phyloP scores from a whole-genome alignment of 64 coral and sea anemone genomes.

The Pocillopora verrucosa region DNA sequence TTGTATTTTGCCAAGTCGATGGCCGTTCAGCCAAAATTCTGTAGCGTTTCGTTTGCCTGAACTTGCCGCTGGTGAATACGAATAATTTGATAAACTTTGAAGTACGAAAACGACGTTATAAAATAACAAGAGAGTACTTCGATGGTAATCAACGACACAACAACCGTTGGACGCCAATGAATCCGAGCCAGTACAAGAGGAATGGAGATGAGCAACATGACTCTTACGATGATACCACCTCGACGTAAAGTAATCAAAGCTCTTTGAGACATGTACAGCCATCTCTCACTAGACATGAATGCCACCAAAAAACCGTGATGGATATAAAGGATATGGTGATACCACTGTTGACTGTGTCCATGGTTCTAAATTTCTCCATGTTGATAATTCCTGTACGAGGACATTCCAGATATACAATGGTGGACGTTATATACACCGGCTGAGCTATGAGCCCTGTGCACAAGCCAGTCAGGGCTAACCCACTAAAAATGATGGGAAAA shows the following conservation, averaged over 20 bases:
- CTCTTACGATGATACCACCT: neutral
- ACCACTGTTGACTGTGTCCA: neutral
- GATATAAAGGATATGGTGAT: neutral
- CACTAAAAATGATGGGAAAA: constrained; percentile 7
- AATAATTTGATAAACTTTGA: constrained; percentile 10
- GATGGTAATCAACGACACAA: neutral
- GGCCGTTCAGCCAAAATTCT: neutral
- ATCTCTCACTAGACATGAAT: neutral
- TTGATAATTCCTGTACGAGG: neutral
- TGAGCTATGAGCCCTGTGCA: neutral
- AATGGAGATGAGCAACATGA: neutral
- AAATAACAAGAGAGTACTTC: neutral
- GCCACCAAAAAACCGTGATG: neutral
- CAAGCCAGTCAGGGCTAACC: neutral
- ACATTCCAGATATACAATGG: neutral
- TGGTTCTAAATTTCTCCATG: neutral
- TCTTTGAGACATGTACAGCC: constrained; percentile 3
- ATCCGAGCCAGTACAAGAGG: neutral
- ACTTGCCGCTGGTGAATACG: neutral
- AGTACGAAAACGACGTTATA: neutral
- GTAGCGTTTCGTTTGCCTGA: neutral
- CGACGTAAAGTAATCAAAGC: neutral
- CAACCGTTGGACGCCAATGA: neutral
- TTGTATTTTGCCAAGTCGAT: neutral
- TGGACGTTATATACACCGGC: neutral